These are phyloP conservation scores for Circaetus gallicus DNA, from an alignment of 2,113 vertebrate species.

Conservation along the genomic window DNA sequence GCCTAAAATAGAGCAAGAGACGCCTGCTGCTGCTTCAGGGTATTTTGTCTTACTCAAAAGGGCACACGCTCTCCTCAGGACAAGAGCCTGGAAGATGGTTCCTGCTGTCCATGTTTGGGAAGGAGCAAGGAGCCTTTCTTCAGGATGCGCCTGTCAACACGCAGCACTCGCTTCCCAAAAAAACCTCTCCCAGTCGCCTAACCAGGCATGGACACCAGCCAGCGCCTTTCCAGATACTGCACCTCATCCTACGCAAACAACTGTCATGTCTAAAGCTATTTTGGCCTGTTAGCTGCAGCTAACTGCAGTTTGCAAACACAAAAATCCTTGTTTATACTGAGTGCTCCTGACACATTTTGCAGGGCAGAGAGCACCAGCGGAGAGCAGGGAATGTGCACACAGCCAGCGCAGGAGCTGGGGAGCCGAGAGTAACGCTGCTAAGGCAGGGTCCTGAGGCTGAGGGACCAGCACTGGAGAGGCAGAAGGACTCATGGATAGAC, in stretches of 20 bases:
- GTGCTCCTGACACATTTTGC: neutral
- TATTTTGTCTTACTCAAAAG: neutral
- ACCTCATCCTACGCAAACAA: neutral
- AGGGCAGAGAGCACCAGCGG: accelerated
- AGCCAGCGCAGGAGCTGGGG: accelerated
- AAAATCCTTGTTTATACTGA: conserved; percentile 5
- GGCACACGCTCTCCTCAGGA: neutral
- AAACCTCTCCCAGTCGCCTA: neutral
- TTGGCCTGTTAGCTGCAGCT: neutral
- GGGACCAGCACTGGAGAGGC: neutral
- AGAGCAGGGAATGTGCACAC: accelerated
- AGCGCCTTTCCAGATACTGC: neutral
- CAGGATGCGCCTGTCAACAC: neutral
- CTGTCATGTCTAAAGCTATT: neutral
- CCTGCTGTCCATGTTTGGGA: conserved; percentile 54
- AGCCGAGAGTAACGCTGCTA: accelerated
- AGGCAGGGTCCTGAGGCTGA: neutral
- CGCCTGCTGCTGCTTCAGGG: neutral
- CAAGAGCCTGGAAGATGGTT: neutral
- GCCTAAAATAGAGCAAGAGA: conserved; percentile 6
- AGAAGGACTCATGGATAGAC: neutral
- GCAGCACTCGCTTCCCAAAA: neutral
- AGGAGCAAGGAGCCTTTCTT: neutral
- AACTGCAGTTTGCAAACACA: neutral
- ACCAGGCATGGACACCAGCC: neutral